A percentile compares a stretch with the other conserved stretches of the same genome.
These are phyloP conservation scores for Euclidia mi DNA, from an alignment of 2,888 invertebrate species.

Conservation along the genomic window DNA sequence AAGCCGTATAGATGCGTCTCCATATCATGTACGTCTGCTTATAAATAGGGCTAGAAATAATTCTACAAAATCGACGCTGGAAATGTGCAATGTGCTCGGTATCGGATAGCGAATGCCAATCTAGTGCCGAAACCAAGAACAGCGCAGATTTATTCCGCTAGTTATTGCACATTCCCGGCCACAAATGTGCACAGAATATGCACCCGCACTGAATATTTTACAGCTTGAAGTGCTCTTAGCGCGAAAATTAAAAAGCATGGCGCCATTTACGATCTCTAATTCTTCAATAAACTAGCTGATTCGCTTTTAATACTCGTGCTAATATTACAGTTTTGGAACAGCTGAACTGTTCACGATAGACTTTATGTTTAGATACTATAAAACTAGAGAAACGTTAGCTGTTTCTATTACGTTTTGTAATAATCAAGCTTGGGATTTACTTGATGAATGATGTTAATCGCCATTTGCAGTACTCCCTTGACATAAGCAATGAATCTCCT, in stretches of 20 bases:
- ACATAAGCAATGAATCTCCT: too few species aligned
- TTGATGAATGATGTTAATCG: too few species aligned
- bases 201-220: constrained; percentile 67
- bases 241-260: constrained; percentile 39
- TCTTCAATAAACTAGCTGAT: constrained; percentile 16
- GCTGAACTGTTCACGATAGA: too few species aligned
- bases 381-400: not conserved
- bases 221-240: constrained; percentile 49
- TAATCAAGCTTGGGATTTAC: too few species aligned
- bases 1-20: too few species aligned
- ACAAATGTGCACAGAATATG: constrained; percentile 71
- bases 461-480: too few species aligned
- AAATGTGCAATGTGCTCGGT: constrained; percentile 53
- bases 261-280: constrained; percentile 29
- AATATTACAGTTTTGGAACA: too few species aligned
- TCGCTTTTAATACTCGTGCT: constrained; percentile 8
- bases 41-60: constrained; percentile 36
- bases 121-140: constrained; percentile 63
- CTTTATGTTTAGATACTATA: too few species aligned
- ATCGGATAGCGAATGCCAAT: constrained; percentile 65
- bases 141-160: constrained; percentile 68
- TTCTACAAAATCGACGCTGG: constrained; percentile 47
- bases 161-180: constrained; percentile 76
- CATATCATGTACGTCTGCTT: too few species aligned
- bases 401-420: too few species aligned